Conservation (phyloP, 2,113 vertebrate genomes). For the Herpetotheres cachinnans region DNA sequence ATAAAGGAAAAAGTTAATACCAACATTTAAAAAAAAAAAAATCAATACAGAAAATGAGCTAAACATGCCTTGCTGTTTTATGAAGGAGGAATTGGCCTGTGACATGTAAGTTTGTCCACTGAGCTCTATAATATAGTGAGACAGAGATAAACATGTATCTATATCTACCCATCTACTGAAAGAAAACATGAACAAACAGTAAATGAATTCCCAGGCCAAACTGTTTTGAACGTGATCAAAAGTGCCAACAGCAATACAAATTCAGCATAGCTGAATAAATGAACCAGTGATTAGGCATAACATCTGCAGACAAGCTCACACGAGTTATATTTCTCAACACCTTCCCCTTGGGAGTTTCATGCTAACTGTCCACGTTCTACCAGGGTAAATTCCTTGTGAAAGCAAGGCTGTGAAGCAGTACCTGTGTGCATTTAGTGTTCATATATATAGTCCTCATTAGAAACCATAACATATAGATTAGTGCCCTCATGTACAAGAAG, state of each 20-base stretch:
- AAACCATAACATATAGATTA: neutral
- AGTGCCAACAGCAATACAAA: neutral
- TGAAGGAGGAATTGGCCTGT: neutral
- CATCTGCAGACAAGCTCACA: neutral
- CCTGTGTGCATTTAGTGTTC: neutral
- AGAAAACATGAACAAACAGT: neutral
- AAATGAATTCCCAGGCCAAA: neutral
- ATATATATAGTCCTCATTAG: neutral
- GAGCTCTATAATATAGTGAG: neutral
- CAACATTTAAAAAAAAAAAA: neutral
- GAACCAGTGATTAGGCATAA: neutral
- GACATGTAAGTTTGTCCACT: neutral
- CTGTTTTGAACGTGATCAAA: neutral
- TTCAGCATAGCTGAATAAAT: neutral
- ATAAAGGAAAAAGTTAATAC: neutral
- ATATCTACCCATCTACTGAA: neutral
- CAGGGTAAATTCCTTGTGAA: neutral
- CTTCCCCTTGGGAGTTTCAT: neutral
- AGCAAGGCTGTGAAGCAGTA: neutral
- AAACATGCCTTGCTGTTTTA: neutral
- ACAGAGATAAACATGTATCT: neutral
- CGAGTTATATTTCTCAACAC: neutral
- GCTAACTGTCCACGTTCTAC: neutral
- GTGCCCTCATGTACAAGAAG: neutral
- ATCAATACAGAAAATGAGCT: neutral